A percentile compares a stretch with the other conserved stretches of the same genome.
phyloP scores from a whole-genome alignment of 2,888 invertebrate genomes.

The Brachyptera risi region DNA sequence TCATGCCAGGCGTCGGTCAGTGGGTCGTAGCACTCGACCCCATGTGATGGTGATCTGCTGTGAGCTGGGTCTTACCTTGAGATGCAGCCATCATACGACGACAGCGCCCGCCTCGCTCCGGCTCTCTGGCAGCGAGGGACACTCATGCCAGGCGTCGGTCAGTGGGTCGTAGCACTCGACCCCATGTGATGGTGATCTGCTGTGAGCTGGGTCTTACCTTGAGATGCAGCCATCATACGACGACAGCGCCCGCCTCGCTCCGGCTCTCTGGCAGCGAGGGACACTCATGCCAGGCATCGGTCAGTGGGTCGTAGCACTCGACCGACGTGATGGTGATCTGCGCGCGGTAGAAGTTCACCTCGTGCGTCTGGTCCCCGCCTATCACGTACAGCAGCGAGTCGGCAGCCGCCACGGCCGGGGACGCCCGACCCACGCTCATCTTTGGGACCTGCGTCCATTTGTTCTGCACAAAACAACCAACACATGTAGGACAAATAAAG shows the following conservation, averaged over 20 bases:
- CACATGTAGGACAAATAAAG: not conserved
- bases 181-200: conserved; percentile 75
- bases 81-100: conserved; percentile 47
- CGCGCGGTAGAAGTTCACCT: conserved; percentile 77
- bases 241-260: conserved; percentile 82
- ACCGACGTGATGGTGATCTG: conserved; percentile 79
- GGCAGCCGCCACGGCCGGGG: conserved; percentile 80
- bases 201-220: conserved; percentile 79
- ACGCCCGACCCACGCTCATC: conserved; percentile 70
- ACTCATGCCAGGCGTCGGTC: conserved; percentile 70
- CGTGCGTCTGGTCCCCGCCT: conserved; percentile 79
- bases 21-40: conserved; percentile 83
- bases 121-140: conserved; percentile 76
- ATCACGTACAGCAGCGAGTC: conserved; percentile 79
- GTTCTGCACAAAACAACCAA: conserved; percentile 48
- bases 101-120: conserved; percentile 86
- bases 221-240: conserved; percentile 47
- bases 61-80: conserved; percentile 76
- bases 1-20: conserved; percentile 70
- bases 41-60: conserved; percentile 78
- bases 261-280: conserved; percentile 77
- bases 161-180: conserved; percentile 83
- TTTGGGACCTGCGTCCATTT: conserved; percentile 74
- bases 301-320: conserved; percentile 78
- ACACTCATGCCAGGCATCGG: conserved; percentile 72